phyloP scores from a whole-genome alignment of 2,113 vertebrate genomes.

The Antechinus stuartii region DNA sequence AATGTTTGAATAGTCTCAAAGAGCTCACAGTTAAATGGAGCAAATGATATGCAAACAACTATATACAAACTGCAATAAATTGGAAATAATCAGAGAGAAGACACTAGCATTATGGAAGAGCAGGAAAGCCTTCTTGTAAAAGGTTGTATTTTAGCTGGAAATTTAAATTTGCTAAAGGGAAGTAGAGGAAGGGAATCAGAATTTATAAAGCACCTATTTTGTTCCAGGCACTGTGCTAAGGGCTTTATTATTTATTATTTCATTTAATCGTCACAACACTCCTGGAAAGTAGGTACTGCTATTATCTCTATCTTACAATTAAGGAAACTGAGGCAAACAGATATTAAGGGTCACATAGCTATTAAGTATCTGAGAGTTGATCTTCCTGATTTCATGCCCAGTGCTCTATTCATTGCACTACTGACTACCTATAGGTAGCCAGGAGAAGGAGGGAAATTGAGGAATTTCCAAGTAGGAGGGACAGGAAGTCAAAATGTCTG shows the following conservation, averaged over 20 bases:
- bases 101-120: not conserved
- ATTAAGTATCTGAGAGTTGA: not conserved
- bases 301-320: not conserved
- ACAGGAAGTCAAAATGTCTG: not conserved
- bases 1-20: too few species aligned
- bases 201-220: not conserved
- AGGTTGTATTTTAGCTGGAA: not conserved
- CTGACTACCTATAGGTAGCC: not conserved
- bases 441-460: not conserved
- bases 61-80: too few species aligned
- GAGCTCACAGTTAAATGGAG: too few species aligned
- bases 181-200: not conserved
- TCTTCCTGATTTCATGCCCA: not conserved
- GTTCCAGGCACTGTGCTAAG: not conserved
- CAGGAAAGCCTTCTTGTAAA: not conserved
- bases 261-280: not conserved
- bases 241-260: not conserved
- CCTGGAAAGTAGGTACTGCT: not conserved
- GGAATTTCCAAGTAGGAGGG: not conserved
- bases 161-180: not conserved
- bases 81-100: too few species aligned
- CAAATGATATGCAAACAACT: too few species aligned
- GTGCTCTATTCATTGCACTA: not conserved
- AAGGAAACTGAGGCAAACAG: not conserved
- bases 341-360: not conserved